Evolutionary conservation across 2,113 vertebrate genomes (phyloP).

Genomic region (Dicentrarchus labrax): DNA sequence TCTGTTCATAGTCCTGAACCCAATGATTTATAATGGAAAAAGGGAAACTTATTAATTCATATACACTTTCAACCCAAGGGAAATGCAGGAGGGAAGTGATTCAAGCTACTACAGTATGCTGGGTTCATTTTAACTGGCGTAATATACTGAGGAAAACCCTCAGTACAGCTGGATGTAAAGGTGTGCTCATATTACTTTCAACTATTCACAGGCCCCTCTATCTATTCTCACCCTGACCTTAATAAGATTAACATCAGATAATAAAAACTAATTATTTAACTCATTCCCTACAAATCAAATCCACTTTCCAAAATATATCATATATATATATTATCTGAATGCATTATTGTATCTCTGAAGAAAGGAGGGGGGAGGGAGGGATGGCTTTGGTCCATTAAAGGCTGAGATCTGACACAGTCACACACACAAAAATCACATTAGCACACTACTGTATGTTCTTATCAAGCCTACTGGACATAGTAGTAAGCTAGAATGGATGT

Average conservation of each 20-base stretch:
- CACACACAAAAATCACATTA: background rate
- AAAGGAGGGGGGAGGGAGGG: background rate
- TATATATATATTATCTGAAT: background rate
- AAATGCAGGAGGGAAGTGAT: background rate
- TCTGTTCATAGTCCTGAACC: background rate
- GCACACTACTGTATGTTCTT: background rate
- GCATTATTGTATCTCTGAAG: background rate
- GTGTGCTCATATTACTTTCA: background rate
- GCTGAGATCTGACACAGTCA: background rate
- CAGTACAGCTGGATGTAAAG: background rate
- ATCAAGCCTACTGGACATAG: background rate
- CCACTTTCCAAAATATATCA: background rate
- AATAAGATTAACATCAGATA: background rate
- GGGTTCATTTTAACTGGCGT: background rate
- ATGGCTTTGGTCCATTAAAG: background rate
- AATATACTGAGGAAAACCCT: background rate
- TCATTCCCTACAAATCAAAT: background rate
- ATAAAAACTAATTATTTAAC: background rate
- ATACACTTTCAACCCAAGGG: background rate
- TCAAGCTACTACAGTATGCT: background rate
- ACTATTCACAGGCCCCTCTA: background rate
- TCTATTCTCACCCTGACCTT: background rate
- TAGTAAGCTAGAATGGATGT: background rate
- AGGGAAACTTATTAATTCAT: constrained; percentile 1
- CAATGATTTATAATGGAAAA: background rate